Evolutionary conservation across 2,113 vertebrate species (phyloP).

Genomic region (Neolamprologus toae): DNA sequence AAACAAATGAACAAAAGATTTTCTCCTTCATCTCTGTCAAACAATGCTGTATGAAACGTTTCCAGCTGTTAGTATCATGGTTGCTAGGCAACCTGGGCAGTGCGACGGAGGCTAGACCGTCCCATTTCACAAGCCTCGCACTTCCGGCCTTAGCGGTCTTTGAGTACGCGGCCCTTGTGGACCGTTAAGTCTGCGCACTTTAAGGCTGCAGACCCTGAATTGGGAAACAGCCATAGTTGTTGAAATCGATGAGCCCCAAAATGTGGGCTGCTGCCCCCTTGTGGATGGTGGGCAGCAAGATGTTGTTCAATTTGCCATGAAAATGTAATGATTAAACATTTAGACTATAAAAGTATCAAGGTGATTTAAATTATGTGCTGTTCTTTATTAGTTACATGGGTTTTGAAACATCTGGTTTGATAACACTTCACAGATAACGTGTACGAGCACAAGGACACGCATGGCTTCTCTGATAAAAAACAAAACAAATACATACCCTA

Average conservation of each 20-base stretch:
- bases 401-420: not conserved
- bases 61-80: too few species aligned
- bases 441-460: not conserved
- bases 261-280: not conserved
- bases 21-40: too few species aligned
- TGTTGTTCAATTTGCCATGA: not conserved
- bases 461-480: not conserved
- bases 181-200: too few species aligned
- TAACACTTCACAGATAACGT: not conserved
- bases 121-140: too few species aligned
- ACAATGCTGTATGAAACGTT: too few species aligned
- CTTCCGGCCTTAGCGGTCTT: too few species aligned
- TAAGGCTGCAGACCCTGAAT: too few species aligned
- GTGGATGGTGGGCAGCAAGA: not conserved
- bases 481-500: not conserved
- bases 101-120: fast-evolving
- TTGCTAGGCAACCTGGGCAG: too few species aligned
- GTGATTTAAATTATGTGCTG: not conserved
- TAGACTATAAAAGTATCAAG: not conserved
- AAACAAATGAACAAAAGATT: too few species aligned
- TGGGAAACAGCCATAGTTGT: not conserved
- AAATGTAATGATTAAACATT: not conserved
- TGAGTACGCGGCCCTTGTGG: too few species aligned
- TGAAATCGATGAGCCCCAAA: not conserved
- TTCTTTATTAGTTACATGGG: not conserved